Base-by-base conservation (phyloP, 2,113 vertebrate genomes). In the Rousettus leschenaultii region DNA sequence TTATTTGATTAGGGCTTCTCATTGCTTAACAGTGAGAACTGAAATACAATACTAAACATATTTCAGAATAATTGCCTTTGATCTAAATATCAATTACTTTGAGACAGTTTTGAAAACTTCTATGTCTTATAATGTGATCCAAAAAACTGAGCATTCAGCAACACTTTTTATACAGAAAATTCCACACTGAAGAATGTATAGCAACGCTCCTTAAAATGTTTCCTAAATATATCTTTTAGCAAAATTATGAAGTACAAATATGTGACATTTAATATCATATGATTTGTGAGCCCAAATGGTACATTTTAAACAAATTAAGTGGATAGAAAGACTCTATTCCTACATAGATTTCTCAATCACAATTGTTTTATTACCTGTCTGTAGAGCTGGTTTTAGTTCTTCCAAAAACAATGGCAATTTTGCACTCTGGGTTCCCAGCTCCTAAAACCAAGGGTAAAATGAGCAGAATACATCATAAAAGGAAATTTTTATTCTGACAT, bases 381-480 rank as follows among this genome's bases (percentile, higher is more conserved):
- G 71, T 86, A 14, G 96, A 97, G 19, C 98, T 63, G 85, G 57
- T 97, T 92, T 95, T 92, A 91, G 98, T 99, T 98, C 98, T 99
- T 97, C 99, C 99, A 99, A 99, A 99, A 95, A 99, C 99, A 97
- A 99, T 98, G 21, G 99, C 99, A 70, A 99, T 98, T 98, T 98
- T 99, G 96, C 99, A 99, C 1, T 98, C 97, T 0, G 99, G 98
- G 86, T 99, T 99, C 12, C 99, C 99, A 96, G 99, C 99, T 98
- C 99, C 99, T 99, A 98, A 96, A 98, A 97, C 13, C 87, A 82
- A 33, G 40, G 40, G 78, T 84, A 5, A 96, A 97, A 97, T 38
- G 59, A 87, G 48, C 6, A 89, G 51, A 95, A 73, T 45, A n/a
- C 6, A 68, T 87, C 45, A 93, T 19, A 78, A 78, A 94, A 78